Evolutionary conservation across 2,113 vertebrate genomes (phyloP), one percentile per base, ranked within the genome.

Genomic region (Phycodurus eques): DNA sequence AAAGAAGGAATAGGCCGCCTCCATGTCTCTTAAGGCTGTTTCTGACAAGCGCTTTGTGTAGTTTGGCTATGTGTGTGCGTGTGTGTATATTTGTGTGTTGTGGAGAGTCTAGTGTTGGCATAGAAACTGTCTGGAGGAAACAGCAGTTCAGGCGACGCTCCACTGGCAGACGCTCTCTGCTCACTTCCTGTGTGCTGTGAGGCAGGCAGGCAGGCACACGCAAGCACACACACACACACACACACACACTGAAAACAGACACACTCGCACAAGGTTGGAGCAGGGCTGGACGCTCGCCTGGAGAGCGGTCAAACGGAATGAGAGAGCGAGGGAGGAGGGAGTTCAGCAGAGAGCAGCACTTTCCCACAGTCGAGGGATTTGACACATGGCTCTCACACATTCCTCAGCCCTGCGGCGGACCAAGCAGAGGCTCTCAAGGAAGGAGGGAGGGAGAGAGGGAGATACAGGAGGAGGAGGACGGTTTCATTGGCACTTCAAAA

Each of bases 331-430:
- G 67, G 85, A 87, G 87, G 85, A 82, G 86, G 85, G 90, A 92
- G 93, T 93, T 94, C 92, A 93, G 89, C 90, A 92, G 94, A 93
- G 96, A 96, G 95, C 96, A 95, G 94, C 94, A 94, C 93, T 97
- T 99, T 98, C 97, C 96, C 96, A 96, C 97, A 96, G 96, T 96
- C 95, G 94, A 94, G 94, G 95, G 95, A 94, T 94, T 94, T 95
- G 95, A 96, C 96, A 96, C 96, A 96, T 95, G 95, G 95, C 94
- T 95, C 94, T 95, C 94, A 93, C 95, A 96, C 96, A 96, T 96
- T 96, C 96, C 96, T 93, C 94, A 90, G 94, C 93, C 89, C 94
- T 90, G 88, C 93, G 91, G 92, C 94, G 92, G 90, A 91, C 88
- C 88, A 86, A 91, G 92, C 89, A 81, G 80, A 83, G 39, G 83